Evolutionary conservation across 2,888 invertebrate species (phyloP).

Genomic region (Euplexia lucipara): DNA sequence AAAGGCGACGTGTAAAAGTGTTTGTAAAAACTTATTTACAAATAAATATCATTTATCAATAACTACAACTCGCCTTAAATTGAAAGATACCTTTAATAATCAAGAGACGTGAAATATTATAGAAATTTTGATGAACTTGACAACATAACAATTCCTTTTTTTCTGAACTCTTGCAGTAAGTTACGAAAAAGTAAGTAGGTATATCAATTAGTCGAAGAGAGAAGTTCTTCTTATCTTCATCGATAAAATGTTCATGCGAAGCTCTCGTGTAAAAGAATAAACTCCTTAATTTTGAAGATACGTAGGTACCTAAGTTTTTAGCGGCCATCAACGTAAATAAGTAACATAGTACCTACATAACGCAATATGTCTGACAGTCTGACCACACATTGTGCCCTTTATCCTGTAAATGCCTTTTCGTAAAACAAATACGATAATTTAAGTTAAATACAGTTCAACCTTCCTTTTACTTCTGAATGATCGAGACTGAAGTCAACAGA

Average conservation of each 20-base stretch:
- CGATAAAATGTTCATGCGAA: not conserved
- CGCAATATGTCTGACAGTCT: conserved; percentile 81
- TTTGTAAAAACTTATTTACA: too few species aligned
- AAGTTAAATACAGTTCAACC: conserved; percentile 35
- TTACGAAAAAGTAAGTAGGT: not conserved
- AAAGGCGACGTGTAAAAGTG: too few species aligned
- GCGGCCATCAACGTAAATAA: conserved; percentile 79
- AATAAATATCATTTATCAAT: too few species aligned
- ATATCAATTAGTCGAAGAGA: not conserved
- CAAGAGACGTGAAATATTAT: not conserved
- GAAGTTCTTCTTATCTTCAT: conserved; percentile 2
- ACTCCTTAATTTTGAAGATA: conserved; percentile 55
- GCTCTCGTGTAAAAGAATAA: not conserved
- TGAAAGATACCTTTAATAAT: not conserved
- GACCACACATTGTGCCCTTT: conserved; percentile 79
- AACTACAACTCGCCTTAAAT: not conserved
- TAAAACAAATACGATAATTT: conserved; percentile 37
- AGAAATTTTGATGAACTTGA: not conserved
- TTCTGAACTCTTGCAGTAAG: not conserved
- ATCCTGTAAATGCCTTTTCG: conserved; percentile 61
- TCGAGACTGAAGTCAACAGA: conserved; percentile 56
- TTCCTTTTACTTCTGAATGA: conserved; percentile 42
- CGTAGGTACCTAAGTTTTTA: conserved; percentile 71
- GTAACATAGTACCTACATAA: conserved; percentile 73
- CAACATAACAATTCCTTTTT: not conserved